These are phyloP conservation scores for Cetoscarus ocellatus DNA, from an alignment of 2,797 vertebrate genomes.

Conservation along the genomic window DNA sequence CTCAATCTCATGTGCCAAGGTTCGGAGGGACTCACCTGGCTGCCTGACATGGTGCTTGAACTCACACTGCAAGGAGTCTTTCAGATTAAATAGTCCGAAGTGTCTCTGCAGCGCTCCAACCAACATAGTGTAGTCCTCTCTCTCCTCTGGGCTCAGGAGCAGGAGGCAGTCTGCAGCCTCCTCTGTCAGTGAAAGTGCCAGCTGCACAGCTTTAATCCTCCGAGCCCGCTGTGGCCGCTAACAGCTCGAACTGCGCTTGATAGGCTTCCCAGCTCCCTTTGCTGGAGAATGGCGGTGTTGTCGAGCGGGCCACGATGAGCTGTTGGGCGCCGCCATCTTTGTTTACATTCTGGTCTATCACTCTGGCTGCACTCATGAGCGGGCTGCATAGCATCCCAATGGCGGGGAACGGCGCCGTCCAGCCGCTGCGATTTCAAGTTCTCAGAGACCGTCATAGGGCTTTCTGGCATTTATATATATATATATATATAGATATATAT, in stretches of 20 bases:
- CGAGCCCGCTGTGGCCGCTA: neutral
- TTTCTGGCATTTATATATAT: too few relatives aligned
- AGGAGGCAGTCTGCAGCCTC: neutral
- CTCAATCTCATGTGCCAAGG: neutral
- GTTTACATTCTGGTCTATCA: too few relatives aligned
- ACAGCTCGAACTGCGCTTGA: neutral
- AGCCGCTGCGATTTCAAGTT: too few relatives aligned
- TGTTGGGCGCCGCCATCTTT: too few relatives aligned
- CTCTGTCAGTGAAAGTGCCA: neutral
- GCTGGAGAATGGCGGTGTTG: too few relatives aligned
- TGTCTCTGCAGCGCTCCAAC: neutral
- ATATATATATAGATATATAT: too few relatives aligned
- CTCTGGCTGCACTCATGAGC: too few relatives aligned
- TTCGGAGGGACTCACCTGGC: neutral
- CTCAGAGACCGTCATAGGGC: too few relatives aligned
- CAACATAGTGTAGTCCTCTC: neutral
- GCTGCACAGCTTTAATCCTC: neutral
- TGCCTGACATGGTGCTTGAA: neutral
- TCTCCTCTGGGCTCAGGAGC: neutral
- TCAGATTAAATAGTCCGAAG: neutral
- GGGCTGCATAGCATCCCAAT: too few relatives aligned
- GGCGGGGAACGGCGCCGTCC: too few relatives aligned
- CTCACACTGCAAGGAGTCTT: too few relatives aligned
- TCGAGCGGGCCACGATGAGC: too few relatives aligned
- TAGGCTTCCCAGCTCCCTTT: neutral